phyloP scores from a whole-genome alignment of 2,888 invertebrate species.

The Ditylenchus weischeri region DNA sequence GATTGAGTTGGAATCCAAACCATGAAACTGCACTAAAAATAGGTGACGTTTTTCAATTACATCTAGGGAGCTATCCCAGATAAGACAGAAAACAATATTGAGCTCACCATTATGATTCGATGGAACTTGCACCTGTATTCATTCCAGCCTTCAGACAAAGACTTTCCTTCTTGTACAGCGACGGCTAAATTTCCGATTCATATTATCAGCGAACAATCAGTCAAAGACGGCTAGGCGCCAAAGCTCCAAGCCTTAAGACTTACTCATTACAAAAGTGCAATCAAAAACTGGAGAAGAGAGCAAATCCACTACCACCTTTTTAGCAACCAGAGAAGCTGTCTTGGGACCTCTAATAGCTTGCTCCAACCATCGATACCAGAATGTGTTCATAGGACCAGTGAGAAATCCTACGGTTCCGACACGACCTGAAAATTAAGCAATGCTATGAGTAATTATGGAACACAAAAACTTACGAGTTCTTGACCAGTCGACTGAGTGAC shows the following conservation, averaged over 20 bases:
- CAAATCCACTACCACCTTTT: background rate
- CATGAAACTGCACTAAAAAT: background rate
- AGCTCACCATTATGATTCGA: too few species aligned
- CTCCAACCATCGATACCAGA: constrained; percentile 6
- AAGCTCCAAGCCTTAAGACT: too few species aligned
- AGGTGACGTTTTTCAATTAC: background rate
- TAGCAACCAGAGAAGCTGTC: background rate
- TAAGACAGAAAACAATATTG: too few species aligned
- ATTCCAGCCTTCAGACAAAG: background rate
- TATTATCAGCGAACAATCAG: too few species aligned
- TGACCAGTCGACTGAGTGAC: background rate
- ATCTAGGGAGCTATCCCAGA: too few species aligned
- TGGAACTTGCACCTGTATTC: background rate
- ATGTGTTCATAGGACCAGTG: constrained; percentile 9
- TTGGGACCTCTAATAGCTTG: background rate
- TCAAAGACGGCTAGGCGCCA: too few species aligned
- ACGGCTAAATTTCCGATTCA: background rate
- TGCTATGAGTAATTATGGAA: too few species aligned
- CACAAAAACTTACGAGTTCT: background rate
- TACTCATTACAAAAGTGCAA: background rate
- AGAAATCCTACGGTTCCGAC: background rate
- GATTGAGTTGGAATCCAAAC: constrained; percentile 4
- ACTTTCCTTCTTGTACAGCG: background rate
- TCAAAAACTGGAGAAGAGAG: constrained; percentile 5
- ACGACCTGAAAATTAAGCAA: background rate